Conservation (phyloP, 2,113 vertebrate genomes). For the Tursiops truncatus region DNA sequence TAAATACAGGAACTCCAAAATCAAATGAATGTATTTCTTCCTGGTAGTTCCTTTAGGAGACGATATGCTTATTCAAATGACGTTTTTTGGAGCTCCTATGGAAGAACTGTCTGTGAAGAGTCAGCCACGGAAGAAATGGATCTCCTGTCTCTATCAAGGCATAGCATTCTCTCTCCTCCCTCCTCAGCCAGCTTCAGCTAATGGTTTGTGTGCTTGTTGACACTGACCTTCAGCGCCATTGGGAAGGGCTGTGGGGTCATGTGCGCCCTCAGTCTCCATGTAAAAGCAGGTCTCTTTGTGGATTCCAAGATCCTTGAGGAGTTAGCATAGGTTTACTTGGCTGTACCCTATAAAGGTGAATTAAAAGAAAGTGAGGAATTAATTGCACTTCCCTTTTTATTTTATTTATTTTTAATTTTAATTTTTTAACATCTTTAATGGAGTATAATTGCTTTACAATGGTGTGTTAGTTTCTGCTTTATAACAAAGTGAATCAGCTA, state of each 20-base stretch:
- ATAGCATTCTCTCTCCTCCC: not conserved
- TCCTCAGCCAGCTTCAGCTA: not conserved
- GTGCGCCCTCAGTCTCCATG: not conserved
- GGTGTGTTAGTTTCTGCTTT: too few species aligned
- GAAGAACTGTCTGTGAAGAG: not conserved
- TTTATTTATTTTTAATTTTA: too few species aligned
- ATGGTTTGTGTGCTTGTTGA: not conserved
- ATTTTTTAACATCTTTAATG: too few species aligned
- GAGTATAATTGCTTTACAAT: too few species aligned
- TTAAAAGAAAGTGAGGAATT: not conserved
- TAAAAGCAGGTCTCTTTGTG: not conserved
- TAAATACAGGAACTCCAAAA: not conserved
- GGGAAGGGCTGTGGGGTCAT: not conserved
- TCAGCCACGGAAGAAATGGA: not conserved
- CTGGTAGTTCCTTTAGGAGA: not conserved
- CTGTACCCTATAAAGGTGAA: not conserved
- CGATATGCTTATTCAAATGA: not conserved
- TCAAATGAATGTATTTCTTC: not conserved
- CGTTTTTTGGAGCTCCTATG: not conserved
- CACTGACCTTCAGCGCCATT: not conserved
- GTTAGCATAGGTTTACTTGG: not conserved
- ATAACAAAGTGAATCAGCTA: too few species aligned
- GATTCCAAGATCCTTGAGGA: not conserved
- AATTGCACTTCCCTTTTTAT: not conserved
- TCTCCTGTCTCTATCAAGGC: not conserved